Base-by-base conservation (phyloP, 2,113 vertebrate genomes). In the Ifrita kowaldi region DNA sequence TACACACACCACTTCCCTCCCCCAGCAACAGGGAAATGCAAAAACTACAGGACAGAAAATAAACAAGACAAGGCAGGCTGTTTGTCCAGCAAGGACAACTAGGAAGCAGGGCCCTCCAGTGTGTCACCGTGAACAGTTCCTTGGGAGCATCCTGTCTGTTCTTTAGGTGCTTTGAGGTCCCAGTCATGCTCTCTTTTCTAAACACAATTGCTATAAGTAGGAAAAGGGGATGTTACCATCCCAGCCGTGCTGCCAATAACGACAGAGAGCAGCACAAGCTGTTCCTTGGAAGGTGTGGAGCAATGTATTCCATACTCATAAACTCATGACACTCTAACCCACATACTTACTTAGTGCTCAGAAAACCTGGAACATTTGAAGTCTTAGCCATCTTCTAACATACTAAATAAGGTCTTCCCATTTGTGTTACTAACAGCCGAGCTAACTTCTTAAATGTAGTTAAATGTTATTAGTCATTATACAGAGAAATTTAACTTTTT, bases 391-490 rank as follows among this genome's bases (percentile, higher is more conserved):
- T 62, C 30, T 90, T 88, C 59, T 52, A 52, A 55, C 56, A 59
- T 37, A 23, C 35, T 80, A 85, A 90, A 86, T n/a, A 79, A 50
- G 7, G 49, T 94, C 39, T 89, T 91, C 42, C 22, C 67, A 67
- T 65, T 77, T 95, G 64, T 63, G 37, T 46, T 74, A 23, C 46
- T 91, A 85, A 83, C 23, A 87, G 47, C 27, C 69, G 35, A 93
- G 55, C 33, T 85, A 84, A 57, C 27, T 84, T 74, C 55, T 91
- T 88, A 86, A 88, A 80, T 52, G 44, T 52, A 86, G 63, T 78
- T 96, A 91, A 96, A 90, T 77, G 57, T 90, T 90, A 92, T 90
- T 96, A 94, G 74, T 87, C 47, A 80, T 90, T 93, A 92, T 56
- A 74, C n/a, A 84, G 82, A 74, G 50, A 95, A 93, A 96, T 88